Evolutionary conservation across 2,113 vertebrate species (phyloP).

Genomic region (Sarotherodon lohbergeri): DNA sequence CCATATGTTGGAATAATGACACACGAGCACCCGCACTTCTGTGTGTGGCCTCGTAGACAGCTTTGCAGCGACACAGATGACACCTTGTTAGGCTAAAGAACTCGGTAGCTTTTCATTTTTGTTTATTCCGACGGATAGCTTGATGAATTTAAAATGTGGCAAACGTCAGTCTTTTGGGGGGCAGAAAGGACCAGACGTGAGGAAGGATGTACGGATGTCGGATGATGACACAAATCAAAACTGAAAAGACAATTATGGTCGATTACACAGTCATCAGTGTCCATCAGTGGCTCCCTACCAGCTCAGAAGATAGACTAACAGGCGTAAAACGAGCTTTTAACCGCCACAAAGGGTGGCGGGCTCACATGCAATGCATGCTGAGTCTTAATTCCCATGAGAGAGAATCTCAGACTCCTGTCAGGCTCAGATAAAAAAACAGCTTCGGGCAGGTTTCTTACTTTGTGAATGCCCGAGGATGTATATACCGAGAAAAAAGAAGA

Average conservation of each 20-base stretch:
- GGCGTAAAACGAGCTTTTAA: slow-evolving; percentile 99
- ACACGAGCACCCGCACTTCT: neutral
- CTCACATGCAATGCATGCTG: slow-evolving; percentile 73
- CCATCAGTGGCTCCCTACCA: slow-evolving; percentile 85
- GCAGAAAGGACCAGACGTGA: slow-evolving; percentile 16
- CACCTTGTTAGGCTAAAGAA: slow-evolving; percentile 46
- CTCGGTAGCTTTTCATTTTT: slow-evolving; percentile 57
- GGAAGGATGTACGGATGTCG: slow-evolving; percentile 82
- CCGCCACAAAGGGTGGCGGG: slow-evolving; percentile 92
- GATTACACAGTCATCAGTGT: slow-evolving; percentile 99
- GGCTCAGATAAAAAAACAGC: slow-evolving; percentile 60
- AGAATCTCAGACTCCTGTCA: slow-evolving; percentile 64
- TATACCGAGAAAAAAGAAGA: neutral
- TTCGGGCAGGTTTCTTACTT: slow-evolving; percentile 37
- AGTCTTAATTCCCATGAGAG: slow-evolving; percentile 65
- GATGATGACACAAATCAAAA: slow-evolving; percentile 98
- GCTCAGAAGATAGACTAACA: slow-evolving; percentile 90
- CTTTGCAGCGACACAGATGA: slow-evolving; percentile 45
- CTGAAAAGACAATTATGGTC: slow-evolving; percentile 99
- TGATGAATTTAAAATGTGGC: slow-evolving; percentile 61
- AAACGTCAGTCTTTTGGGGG: slow-evolving; percentile 44
- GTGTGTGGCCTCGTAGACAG: slow-evolving; percentile 6
- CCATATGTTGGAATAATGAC: slow-evolving; percentile 20
- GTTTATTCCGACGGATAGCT: slow-evolving; percentile 48
- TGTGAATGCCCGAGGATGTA: slow-evolving; percentile 35